Evolutionary conservation across 2,113 vertebrate genomes (phyloP).

Genomic region (Anthoscopus minutus): DNA sequence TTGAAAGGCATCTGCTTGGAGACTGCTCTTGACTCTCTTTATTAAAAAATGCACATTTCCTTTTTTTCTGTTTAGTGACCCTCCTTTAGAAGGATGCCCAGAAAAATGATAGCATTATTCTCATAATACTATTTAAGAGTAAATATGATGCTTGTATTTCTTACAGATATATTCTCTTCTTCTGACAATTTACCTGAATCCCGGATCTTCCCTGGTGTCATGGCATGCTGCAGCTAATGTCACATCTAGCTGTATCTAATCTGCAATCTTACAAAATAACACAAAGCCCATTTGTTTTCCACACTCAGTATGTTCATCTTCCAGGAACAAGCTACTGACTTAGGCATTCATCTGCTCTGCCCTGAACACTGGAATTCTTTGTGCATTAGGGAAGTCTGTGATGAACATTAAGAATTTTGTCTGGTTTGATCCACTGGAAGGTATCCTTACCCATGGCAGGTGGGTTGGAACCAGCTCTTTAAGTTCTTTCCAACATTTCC

Average conservation of each 20-base stretch:
- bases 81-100: not conserved
- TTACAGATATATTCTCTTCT: not conserved
- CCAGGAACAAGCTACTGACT: not conserved
- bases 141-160: not conserved
- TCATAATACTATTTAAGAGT: not conserved
- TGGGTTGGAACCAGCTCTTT: not conserved
- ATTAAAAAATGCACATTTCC: not conserved
- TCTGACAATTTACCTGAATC: not conserved
- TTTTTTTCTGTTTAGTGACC: not conserved
- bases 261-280: not conserved
- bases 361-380: not conserved
- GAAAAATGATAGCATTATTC: not conserved
- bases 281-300: not conserved
- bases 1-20: not conserved
- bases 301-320: not conserved
- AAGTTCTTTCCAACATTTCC: not conserved
- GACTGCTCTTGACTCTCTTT: not conserved
- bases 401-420: not conserved
- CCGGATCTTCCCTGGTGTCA: not conserved
- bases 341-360: not conserved
- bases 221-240: not conserved
- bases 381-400: not conserved
- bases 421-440: not conserved
- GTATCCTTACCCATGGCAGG: not conserved
- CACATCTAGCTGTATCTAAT: not conserved